Percentiles rank a stretch among this genome's conserved stretches.
These are phyloP conservation scores for Damaliscus lunatus DNA, from an alignment of 2,113 vertebrate genomes.

Conservation along the genomic window DNA sequence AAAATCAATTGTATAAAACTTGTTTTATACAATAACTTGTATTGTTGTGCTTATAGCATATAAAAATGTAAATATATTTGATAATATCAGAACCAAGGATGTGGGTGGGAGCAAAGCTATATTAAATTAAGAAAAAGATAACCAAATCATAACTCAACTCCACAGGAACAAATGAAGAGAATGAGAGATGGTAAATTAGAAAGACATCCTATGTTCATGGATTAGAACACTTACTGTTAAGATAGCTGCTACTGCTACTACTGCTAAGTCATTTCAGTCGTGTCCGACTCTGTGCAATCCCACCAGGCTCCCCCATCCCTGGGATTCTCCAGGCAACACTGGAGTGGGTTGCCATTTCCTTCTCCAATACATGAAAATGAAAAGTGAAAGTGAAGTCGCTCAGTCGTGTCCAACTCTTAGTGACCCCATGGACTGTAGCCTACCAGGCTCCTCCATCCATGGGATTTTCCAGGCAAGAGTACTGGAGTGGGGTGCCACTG, in stretches of 20 bases:
- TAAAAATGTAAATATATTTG: background rate
- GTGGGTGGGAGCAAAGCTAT: background rate
- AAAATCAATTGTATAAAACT: background rate
- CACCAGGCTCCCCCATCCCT: no score
- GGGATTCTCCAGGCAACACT: no score
- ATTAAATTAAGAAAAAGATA: background rate
- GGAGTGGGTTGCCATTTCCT: no score
- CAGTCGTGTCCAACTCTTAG: no score
- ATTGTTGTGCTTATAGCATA: background rate
- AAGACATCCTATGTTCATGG: background rate
- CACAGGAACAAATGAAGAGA: background rate
- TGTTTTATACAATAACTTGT: background rate
- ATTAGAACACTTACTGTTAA: background rate
- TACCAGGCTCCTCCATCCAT: no score
- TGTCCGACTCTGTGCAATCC: no score
- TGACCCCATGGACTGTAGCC: no score
- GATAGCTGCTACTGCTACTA: background rate
- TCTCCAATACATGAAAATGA: no score
- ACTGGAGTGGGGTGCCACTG: no score
- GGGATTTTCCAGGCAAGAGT: no score
- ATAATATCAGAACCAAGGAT: background rate
- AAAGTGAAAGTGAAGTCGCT: no score
- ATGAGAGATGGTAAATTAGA: background rate
- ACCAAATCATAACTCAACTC: background rate
- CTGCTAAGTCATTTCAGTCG: no score